Percentiles rank a stretch among this genome's conserved stretches.
These are phyloP conservation scores for Albula goreensis DNA, from an alignment of 2,113 vertebrate genomes.

Conservation along the genomic window DNA sequence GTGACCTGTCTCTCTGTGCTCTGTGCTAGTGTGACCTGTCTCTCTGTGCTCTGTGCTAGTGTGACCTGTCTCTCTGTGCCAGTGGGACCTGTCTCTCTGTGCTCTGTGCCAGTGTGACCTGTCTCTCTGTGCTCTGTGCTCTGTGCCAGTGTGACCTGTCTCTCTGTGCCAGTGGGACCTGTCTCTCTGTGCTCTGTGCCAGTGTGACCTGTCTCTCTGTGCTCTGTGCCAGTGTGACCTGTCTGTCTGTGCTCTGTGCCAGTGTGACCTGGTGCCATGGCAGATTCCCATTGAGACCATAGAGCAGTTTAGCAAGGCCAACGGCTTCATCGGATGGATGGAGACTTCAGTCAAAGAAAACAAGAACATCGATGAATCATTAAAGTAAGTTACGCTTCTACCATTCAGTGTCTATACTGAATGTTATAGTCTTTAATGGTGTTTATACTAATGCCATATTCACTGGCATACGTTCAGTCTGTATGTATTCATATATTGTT, in stretches of 20 bases:
- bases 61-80: constrained; percentile 66
- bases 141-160: no score
- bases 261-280: constrained; percentile 81
- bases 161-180: no score
- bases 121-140: no score
- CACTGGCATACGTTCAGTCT: no score
- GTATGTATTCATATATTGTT: no score
- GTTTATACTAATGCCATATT: no score
- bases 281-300: constrained; percentile 76
- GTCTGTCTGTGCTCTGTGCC: constrained; percentile 28
- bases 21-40: not conserved
- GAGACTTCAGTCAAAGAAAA: constrained; percentile 88
- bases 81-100: no score
- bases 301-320: constrained; percentile 80
- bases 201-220: not conserved
- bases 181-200: not conserved
- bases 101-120: no score
- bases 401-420: not conserved
- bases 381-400: not conserved
- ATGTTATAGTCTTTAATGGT: not conserved
- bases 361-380: constrained; percentile 75
- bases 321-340: constrained; percentile 82
- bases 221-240: not conserved
- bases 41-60: constrained; percentile 60
- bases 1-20: not conserved